Evolutionary conservation across 1,140 invertebrate genomes (phyloP), one percentile per base, ranked within the genome.

Genomic region (Hyles vespertilio): DNA sequence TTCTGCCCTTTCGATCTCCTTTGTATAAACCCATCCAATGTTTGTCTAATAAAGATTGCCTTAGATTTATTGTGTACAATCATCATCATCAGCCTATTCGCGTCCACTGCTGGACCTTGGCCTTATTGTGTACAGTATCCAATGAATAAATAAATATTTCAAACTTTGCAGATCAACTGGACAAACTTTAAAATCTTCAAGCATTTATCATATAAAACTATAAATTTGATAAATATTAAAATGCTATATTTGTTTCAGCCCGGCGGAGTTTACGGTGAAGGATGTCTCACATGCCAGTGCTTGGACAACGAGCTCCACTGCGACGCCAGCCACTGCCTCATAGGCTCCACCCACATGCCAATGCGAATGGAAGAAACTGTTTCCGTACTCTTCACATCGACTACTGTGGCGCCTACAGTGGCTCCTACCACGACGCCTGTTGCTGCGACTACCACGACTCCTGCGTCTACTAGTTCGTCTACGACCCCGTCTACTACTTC

Each of bases 201-300:
- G 22, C 22, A 22, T 22, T 22, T 22, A 22, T 22, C 1, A 22
- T 22, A 22, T 22, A 22, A 22, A 22, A 22, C 22, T 22, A 22
- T 22, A 22, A 22, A 22, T 40, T 47, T 11, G 12, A 47, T 47
- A 44, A 44, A 46, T 2, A 46, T 46, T 2, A 46, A 10, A 4
- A 46, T 46, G 3, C 44, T 46, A 10, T 46, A 46, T 48, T 48
- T 11, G 3, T 44, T 43, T 5, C 69, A 93, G 90, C 93, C 94
- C 3, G 93, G 93, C 4, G 88, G 87, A 5, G 81, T 92, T 2
- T 69, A 90, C n/a, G 90, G 91, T 52, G 90, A 90, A 5, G 89
- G 91, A 0, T 95, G 94, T 68, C 90, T 92, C 72, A 89, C 91
- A 11, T 96, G 95, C 67, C 94, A 96, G 67, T 96, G 95, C 68